Conservation (phyloP, 2,888 invertebrate genomes). For the Syrphus vitripennis region DNA sequence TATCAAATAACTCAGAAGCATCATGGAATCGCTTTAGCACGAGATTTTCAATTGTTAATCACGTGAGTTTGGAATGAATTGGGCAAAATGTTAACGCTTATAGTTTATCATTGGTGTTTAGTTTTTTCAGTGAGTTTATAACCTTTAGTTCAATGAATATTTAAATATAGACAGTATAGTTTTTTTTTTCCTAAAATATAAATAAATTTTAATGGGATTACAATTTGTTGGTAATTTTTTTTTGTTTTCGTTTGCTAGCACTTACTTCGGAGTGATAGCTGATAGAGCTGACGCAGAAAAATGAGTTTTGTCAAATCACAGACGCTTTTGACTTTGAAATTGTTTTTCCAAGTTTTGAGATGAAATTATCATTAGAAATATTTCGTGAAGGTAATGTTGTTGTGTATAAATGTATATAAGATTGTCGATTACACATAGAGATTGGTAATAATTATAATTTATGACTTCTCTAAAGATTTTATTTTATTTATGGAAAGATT, state of each 20-base stretch:
- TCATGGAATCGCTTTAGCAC: slow-evolving; percentile 50
- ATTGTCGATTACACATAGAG: background rate
- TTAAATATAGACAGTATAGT: background rate
- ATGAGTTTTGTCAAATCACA: slow-evolving; percentile 1
- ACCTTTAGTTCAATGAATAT: slow-evolving; percentile 23
- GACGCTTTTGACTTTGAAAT: background rate
- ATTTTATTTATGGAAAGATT: background rate
- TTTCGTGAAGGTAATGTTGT: background rate
- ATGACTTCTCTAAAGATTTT: no score
- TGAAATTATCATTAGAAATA: background rate
- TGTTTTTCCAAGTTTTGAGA: background rate
- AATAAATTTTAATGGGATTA: background rate
- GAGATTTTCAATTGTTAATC: slow-evolving; percentile 56
- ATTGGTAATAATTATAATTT: background rate
- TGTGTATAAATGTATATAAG: background rate
- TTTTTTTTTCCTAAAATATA: background rate
- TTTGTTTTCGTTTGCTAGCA: background rate
- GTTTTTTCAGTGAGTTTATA: slow-evolving; percentile 39
- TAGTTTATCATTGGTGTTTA: background rate
- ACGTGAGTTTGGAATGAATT: slow-evolving; percentile 55
- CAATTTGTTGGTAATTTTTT: background rate
- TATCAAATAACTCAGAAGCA: slow-evolving; percentile 35
- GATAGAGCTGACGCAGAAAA: background rate
- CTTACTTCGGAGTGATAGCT: slow-evolving; percentile 2
- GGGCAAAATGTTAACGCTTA: background rate